A percentile compares a stretch with the other conserved stretches of the same genome.
phyloP scores from a whole-genome alignment of 1,140 invertebrate species.

The Drosophila yakuba region DNA sequence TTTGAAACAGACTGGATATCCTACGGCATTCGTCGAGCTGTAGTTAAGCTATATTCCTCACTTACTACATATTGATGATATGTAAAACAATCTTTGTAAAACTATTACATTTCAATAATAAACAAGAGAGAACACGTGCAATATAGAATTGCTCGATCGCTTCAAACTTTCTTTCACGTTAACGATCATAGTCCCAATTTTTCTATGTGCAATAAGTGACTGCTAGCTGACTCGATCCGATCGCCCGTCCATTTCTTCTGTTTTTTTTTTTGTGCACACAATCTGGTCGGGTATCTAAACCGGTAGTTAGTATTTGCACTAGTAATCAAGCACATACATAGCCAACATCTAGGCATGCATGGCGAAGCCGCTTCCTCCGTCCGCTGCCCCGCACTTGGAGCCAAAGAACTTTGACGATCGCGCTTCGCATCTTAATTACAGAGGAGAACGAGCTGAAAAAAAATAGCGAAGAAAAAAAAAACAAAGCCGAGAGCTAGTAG shows the following conservation, averaged over 20 bases:
- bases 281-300: constrained; percentile 74
- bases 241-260: constrained; percentile 9
- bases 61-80: too few relatives aligned
- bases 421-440: constrained; percentile 83
- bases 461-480: constrained; percentile 46
- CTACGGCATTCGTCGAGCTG: background rate
- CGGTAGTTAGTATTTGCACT: constrained; percentile 82
- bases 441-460: constrained; percentile 54
- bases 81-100: too few relatives aligned
- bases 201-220: constrained; percentile 31
- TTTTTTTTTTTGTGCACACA: constrained; percentile 31
- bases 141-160: too few relatives aligned
- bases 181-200: background rate
- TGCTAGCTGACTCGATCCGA: constrained; percentile 17
- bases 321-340: constrained; percentile 76
- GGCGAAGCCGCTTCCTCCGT: constrained; percentile 43
- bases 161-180: background rate
- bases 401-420: constrained; percentile 78
- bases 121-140: too few relatives aligned
- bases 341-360: constrained; percentile 79
- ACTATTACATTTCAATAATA: too few relatives aligned
- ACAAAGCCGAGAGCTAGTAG: constrained; percentile 33
- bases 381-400: constrained; percentile 8
- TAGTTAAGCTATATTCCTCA: background rate
- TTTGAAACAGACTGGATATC: background rate